These are phyloP conservation scores for Xyrichtys novacula DNA, from an alignment of 2,797 vertebrate genomes.

Conservation along the genomic window DNA sequence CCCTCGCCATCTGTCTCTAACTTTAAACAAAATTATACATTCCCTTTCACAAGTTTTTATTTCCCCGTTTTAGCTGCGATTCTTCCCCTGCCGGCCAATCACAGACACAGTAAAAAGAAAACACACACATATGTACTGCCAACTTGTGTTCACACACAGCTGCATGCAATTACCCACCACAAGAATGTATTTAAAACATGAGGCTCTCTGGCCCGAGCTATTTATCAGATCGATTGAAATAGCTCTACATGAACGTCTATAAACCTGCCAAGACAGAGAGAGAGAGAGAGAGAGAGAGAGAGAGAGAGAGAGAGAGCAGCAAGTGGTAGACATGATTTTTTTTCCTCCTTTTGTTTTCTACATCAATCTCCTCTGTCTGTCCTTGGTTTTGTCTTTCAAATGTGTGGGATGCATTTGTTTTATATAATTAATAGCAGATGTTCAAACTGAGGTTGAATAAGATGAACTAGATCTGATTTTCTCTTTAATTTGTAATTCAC, in stretches of 20 bases:
- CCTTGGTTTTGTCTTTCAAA: slow-evolving; percentile 16
- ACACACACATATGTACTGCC: slow-evolving; percentile 46
- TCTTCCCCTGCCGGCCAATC: slow-evolving; percentile 55
- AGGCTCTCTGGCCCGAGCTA: slow-evolving; percentile 63
- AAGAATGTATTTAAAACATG: slow-evolving; percentile 80
- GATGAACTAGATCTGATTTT: background rate
- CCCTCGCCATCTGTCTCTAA: slow-evolving; percentile 27
- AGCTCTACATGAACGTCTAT: slow-evolving; percentile 68
- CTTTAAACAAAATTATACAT: slow-evolving; percentile 50
- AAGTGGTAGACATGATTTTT: slow-evolving; percentile 23
- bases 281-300: slow-evolving; percentile 13
- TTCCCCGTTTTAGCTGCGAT: slow-evolving; percentile 25
- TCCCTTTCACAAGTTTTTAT: slow-evolving; percentile 51
- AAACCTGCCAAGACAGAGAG: slow-evolving; percentile 44
- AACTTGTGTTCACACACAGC: slow-evolving; percentile 79
- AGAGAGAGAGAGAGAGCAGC: background rate
- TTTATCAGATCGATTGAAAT: slow-evolving; percentile 80
- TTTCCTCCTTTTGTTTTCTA: background rate
- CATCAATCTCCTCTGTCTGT: slow-evolving; percentile 26
- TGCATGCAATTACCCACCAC: slow-evolving; percentile 81
- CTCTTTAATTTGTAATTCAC: background rate
- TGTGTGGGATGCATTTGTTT: slow-evolving; percentile 7
- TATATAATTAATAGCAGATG: slow-evolving; percentile 3
- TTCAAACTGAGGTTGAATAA: no score
- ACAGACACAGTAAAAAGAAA: slow-evolving; percentile 28